These are phyloP conservation scores for Amblyopsis rosae DNA, from an alignment of 2,113 vertebrate genomes.

Conservation along the genomic window DNA sequence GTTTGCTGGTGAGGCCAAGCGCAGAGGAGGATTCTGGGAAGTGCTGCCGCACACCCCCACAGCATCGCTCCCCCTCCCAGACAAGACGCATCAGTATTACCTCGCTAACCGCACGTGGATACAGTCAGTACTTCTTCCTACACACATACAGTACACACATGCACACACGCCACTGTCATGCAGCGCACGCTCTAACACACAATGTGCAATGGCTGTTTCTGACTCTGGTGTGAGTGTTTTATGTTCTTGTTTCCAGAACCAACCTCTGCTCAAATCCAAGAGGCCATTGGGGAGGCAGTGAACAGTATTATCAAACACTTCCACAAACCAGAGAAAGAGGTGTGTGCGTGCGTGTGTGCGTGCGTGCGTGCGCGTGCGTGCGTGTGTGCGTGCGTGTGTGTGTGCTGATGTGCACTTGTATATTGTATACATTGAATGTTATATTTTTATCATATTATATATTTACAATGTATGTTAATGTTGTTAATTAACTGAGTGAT, in stretches of 20 bases:
- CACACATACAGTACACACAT: neutral
- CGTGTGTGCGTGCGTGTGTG: slow-evolving; percentile 4
- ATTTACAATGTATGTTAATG: no score
- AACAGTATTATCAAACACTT: slow-evolving; percentile 95
- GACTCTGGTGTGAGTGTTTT: slow-evolving; percentile 20
- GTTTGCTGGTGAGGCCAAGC: slow-evolving; percentile 78
- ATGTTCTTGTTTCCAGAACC: slow-evolving; percentile 76
- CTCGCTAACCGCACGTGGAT: slow-evolving; percentile 78
- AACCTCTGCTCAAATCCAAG: slow-evolving; percentile 89
- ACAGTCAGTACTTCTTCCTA: slow-evolving; percentile 74
- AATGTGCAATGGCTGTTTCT: neutral
- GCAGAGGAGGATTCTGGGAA: slow-evolving; percentile 82
- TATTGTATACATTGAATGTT: neutral
- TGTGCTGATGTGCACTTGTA: slow-evolving; percentile 6
- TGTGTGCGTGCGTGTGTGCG: slow-evolving; percentile 46
- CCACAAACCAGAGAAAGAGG: slow-evolving; percentile 96
- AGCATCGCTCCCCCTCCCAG: slow-evolving; percentile 85
- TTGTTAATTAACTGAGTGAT: no score
- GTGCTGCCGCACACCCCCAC: slow-evolving; percentile 85
- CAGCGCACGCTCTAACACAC: no score
- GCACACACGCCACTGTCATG: neutral
- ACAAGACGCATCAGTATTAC: slow-evolving; percentile 83
- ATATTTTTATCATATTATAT: no score
- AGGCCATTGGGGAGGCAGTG: slow-evolving; percentile 89
- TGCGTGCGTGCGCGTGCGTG: slow-evolving; percentile 23